phyloP scores from a whole-genome alignment of 2,797 vertebrate genomes.

The Peromyscus nudipes region DNA sequence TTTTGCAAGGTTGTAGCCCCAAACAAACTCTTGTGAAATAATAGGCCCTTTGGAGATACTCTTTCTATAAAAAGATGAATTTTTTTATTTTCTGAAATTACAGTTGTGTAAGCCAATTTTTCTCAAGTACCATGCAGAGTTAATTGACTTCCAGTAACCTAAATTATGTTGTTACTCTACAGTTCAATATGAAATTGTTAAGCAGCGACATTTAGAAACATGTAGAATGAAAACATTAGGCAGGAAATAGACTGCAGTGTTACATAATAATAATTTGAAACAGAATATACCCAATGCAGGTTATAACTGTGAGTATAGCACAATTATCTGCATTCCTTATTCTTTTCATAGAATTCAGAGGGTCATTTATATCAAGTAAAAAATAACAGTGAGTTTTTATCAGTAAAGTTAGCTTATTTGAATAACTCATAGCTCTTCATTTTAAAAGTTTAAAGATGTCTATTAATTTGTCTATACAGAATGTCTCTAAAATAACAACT shows the following conservation, averaged over 20 bases:
- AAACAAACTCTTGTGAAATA: constrained; percentile 52
- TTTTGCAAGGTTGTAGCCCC: constrained; percentile 56
- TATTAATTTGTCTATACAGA: neutral
- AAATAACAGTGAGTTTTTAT: constrained; percentile 65
- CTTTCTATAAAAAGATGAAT: constrained; percentile 66
- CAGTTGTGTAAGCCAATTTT: constrained; percentile 77
- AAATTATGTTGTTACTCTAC: constrained; percentile 83
- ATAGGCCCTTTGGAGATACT: neutral
- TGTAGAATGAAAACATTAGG: constrained; percentile 70
- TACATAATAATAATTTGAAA: constrained; percentile 66
- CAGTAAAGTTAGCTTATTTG: constrained; percentile 60
- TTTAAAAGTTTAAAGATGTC: constrained; percentile 40
- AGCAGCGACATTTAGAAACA: constrained; percentile 73
- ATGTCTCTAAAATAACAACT: constrained; percentile 8
- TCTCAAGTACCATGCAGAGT: constrained; percentile 75
- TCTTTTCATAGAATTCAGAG: constrained; percentile 68
- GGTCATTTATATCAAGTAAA: constrained; percentile 75
- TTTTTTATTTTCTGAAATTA: constrained; percentile 66
- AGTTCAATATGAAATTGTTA: constrained; percentile 82
- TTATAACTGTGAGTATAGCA: constrained; percentile 59
- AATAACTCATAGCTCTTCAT: constrained; percentile 28
- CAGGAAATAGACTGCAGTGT: constrained; percentile 47
- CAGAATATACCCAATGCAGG: constrained; percentile 52
- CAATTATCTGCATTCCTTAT: constrained; percentile 65
- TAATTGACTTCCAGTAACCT: constrained; percentile 83